Evolutionary conservation across 1,140 invertebrate genomes (phyloP), one percentile per base, ranked within the genome.

Genomic region (Pachyrhynchus sulphureomaculatus): DNA sequence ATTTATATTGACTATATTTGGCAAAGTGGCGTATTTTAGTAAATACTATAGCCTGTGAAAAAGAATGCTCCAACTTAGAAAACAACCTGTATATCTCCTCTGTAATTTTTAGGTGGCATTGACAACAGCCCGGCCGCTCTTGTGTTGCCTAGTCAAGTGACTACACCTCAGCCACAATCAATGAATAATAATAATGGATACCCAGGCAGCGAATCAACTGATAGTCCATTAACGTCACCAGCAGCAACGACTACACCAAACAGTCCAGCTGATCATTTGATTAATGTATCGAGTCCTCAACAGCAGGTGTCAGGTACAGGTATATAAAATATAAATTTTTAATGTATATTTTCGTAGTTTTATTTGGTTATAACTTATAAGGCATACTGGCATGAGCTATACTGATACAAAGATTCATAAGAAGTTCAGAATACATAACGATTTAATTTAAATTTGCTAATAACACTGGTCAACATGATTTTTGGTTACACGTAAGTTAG

Each of bases 181-280:
- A 37, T 55, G 12, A 71, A 63, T 45, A 71, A 63, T 45, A 69
- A 62, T 58, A 69, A 66, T 23, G 72, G 66, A 60, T 77, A 75
- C 58, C 76, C 76, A 49, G 73, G 68, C 17, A 75, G 72, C 45
- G 75, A 76, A 47, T 77, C 75, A 3, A 71, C 75, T 18, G 73
- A 75, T 51, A 77, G 76, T 70, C 75, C 78, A 8, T 65, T 77
- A 18, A 77, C 77, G n/a, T 76, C 78, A 34, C 77, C 77, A 6
- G 75, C 78, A 34, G 76, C 77, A 6, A 71, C 67, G 8, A 71
- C 74, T 10, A 75, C 76, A n/a, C 77, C 77, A 21, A 69, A 70
- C 39, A 76, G 76, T 54, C 74, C 76, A 9, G 69, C 71, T 9
- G 76, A 76, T 63, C 73, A 73, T 21, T 64, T 76, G 32, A 75